These are phyloP conservation scores for Achroia grisella DNA, from an alignment of 1,140 invertebrate genomes.

Conservation along the genomic window DNA sequence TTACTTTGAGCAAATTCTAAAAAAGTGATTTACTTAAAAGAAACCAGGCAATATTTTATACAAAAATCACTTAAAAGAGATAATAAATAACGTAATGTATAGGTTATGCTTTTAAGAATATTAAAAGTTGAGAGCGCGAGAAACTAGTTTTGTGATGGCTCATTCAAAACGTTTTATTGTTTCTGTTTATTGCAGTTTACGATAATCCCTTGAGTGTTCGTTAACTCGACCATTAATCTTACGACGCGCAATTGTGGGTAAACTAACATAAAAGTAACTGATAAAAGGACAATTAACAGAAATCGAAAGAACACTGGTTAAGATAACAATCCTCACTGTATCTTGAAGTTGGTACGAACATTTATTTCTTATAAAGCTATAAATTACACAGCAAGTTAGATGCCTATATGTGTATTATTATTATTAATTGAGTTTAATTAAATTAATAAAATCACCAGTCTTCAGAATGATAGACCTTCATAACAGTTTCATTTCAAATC, in stretches of 20 bases:
- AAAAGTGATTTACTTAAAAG: no score
- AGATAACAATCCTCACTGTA: neutral
- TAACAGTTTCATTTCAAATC: no score
- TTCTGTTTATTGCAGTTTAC: slow-evolving; percentile 21
- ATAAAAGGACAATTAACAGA: slow-evolving; percentile 20
- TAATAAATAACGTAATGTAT: neutral
- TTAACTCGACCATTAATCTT: slow-evolving; percentile 26
- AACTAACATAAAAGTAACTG: slow-evolving; percentile 17
- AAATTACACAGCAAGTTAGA: neutral
- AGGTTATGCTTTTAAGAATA: no score
- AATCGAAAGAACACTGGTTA: neutral
- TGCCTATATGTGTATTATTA: no score
- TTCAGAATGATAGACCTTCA: no score
- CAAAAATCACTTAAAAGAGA: neutral
- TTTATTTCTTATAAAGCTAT: no score
- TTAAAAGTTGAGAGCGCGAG: no score
- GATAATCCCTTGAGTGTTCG: slow-evolving; percentile 10
- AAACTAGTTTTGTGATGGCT: no score
- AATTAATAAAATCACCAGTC: no score
- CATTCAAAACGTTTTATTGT: slow-evolving; percentile 3
- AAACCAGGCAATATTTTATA: neutral
- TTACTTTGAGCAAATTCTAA: no score
- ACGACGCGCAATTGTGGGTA: slow-evolving; percentile 4
- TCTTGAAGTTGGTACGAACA: no score
- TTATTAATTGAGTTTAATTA: no score